These are phyloP conservation scores for Drosophila leontia DNA, from an alignment of 1,140 invertebrate species.

Conservation along the genomic window DNA sequence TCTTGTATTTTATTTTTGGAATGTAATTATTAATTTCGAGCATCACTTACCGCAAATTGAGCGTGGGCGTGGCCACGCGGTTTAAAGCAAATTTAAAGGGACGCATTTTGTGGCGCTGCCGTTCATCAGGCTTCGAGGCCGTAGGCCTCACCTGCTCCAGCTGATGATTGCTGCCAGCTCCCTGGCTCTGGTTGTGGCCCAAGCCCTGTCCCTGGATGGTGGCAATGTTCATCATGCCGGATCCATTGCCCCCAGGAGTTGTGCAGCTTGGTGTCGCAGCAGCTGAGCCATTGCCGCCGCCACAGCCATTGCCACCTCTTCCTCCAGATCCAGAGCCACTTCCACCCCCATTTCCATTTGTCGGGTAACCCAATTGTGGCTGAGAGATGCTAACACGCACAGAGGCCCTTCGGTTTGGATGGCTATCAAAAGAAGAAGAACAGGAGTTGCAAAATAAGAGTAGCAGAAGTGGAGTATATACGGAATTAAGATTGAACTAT, in stretches of 20 bases:
- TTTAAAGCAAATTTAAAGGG: conserved; percentile 89
- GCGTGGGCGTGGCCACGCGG: conserved; percentile 87
- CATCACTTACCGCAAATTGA: conserved; percentile 87
- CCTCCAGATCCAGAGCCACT: conserved; percentile 8
- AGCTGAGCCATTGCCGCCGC: conserved; percentile 81
- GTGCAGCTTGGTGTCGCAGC: conserved; percentile 69
- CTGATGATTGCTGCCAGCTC: conserved; percentile 41
- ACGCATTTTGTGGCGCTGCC: conserved; percentile 87
- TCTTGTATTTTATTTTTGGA: conserved; percentile 1
- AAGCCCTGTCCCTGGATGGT: conserved; percentile 56
- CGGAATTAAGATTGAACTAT: not conserved
- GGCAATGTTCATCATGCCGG: conserved; percentile 55
- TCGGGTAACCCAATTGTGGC: conserved; percentile 73
- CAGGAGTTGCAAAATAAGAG: not conserved
- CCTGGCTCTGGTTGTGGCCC: conserved; percentile 13
- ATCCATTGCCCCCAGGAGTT: conserved; percentile 46
- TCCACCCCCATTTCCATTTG: conserved; percentile 55
- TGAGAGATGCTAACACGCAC: conserved; percentile 71
- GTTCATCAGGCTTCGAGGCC: conserved; percentile 84
- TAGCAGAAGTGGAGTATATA: not conserved
- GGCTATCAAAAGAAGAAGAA: conserved; percentile 42
- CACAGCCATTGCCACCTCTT: conserved; percentile 1
- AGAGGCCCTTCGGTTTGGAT: conserved; percentile 79
- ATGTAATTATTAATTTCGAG: conserved; percentile 10
- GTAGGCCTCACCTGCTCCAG: conserved; percentile 65